A percentile compares a stretch with the other conserved stretches of the same genome.
Conservation (phyloP, 2,797 vertebrate species). For the Cynodonichthys magdalenae region DNA sequence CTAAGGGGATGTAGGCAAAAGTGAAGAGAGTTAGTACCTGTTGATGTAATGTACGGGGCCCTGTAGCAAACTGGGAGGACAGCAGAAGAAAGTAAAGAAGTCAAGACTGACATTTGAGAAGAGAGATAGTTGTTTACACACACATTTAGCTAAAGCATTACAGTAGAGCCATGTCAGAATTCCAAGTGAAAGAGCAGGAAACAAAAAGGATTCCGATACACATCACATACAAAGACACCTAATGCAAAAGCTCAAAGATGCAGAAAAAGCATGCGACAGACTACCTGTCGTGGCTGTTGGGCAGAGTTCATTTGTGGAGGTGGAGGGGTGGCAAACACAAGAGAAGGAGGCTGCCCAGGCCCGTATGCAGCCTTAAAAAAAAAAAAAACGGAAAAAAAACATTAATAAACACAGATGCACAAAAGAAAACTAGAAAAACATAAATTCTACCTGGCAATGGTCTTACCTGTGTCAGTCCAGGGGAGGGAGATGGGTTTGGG, state of each 20-base stretch:
- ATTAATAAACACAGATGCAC: constrained; percentile 1
- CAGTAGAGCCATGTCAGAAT: constrained; percentile 41
- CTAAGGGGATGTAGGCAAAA: constrained; percentile 30
- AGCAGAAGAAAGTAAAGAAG: constrained; percentile 79
- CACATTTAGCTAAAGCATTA: constrained; percentile 46
- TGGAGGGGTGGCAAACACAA: constrained; percentile 90
- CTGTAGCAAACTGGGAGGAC: constrained; percentile 90
- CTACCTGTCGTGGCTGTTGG: constrained; percentile 96
- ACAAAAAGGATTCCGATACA: constrained; percentile 9
- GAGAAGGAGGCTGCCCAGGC: constrained; percentile 91
- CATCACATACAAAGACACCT: constrained; percentile 1
- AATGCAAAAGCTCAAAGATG: not conserved
- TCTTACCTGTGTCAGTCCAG: constrained; percentile 95
- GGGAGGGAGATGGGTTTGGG: constrained; percentile 95
- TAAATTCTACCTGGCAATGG: not conserved
- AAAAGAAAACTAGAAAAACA: not conserved
- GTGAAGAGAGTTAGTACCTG: constrained; percentile 86
- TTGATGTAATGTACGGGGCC: constrained; percentile 93
- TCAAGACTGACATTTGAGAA: constrained; percentile 68
- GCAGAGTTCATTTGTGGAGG: constrained; percentile 98
- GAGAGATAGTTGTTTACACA: constrained; percentile 32
- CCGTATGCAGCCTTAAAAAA: constrained; percentile 87
- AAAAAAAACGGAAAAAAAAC: not conserved
- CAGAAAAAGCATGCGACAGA: constrained; percentile 9
- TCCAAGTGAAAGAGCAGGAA: constrained; percentile 25